Evolutionary conservation across 2,113 vertebrate genomes (phyloP), one percentile per base, ranked within the genome.

Genomic region (Tyrannus savana): DNA sequence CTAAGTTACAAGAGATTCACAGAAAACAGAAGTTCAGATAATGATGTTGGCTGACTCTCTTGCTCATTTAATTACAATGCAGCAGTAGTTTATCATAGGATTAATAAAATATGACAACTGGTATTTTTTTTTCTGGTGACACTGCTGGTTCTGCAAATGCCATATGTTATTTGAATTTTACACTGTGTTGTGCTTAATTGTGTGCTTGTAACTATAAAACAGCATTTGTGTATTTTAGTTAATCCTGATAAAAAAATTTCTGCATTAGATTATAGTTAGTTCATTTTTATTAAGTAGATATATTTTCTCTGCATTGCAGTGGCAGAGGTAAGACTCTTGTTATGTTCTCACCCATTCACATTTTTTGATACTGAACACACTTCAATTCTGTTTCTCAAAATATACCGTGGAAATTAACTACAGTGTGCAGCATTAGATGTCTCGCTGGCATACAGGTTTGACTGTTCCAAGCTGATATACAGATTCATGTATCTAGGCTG

Each of bases 91-190:
- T 82, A 83, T 94, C 66, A 47, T 56, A 84, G 46, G 60, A 93
- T 83, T 93, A 96, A 93, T 93, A 94, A 94, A 95, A 72, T 95
- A 72, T 46, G 87, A 77, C 83, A 94, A 89, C 60, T 66, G 30
- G 4, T 53, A 24, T 78, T 22, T 71, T 88, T 27, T 91, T 92
- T 68, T 88, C 47, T 82, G 24, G 52, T 93, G 63, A 14, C 67
- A 74, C 39, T 74, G 47, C 67, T 90, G 58, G 37, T 95, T 95
- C 60, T 95, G 55, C 62, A 96, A 95, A 84, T 91, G 82, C 62
- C 59, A 47, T 76, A 77, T 83, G 76, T 52, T 95, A 81, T 55
- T 67, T 88, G 75, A 62, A 81, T 89, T 90, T 94, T 83, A 72
- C 67, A 67, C 44, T 53, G 47, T 46, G 15, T 64, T 87, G n/a